Evolutionary conservation across 2,113 vertebrate species (phyloP), one percentile per base, ranked within the genome.

Genomic region (Alosa alosa): DNA sequence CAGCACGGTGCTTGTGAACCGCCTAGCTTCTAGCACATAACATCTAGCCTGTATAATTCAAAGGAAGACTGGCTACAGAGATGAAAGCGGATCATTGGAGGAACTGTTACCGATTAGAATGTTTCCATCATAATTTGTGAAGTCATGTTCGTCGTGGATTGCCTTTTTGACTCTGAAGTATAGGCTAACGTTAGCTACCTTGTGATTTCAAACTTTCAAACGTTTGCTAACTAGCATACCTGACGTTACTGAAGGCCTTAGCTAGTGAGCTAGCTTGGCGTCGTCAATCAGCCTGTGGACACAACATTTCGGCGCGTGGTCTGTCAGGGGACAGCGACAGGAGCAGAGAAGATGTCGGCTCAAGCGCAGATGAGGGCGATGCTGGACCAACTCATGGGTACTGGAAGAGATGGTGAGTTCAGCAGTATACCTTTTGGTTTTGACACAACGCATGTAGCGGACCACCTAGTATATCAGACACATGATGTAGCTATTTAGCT

Each of bases 371-470:
- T 99, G 98, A 94, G 98, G 92, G 97, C 98, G 84, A 98, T 99
- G 98, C 95, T 99, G 94, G 98, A 99, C 95, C 97, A 99, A 96
- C 94, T 99, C 84, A 99, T 99, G 98, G 98, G 98, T 90, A 99
- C 98, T 46, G 96, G 97, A 88, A 96, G 98, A 96, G 98, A 99
- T 93, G 98, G 98, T 99, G 96, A 97, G 96, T 88, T 4, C 31
- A 13, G 9, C 50, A 10, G n/a, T 39, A 6, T 49, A 25, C n/a
- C 0, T 25, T 64, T 64, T 15, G 11, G 7, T 78, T 13, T 78
- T 78, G 13, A 78, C 36, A 39, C 9, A 68, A n/a, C 6, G 20
- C 3, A 9, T 36, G n/a, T 78, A 78, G 13, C 13, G 72, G 72
- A 78, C 20, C 55, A 60, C 3, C 55, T 60, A 60, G 6, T 49